phyloP scores from a whole-genome alignment of 2,113 vertebrate species.

The Elaphurus davidianus region DNA sequence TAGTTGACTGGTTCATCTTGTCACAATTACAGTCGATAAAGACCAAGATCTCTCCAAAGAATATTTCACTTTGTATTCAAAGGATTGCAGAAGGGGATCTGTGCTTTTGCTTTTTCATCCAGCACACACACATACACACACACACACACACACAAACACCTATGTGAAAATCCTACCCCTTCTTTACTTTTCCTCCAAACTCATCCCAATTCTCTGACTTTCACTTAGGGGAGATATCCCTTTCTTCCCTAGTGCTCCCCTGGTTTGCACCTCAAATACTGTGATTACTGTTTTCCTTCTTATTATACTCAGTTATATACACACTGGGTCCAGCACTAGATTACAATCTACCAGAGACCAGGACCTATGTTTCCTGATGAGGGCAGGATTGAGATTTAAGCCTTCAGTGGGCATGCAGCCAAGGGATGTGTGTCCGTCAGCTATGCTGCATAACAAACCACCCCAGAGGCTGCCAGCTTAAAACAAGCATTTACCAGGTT shows the following conservation, averaged over 20 bases:
- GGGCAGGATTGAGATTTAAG: not conserved
- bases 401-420: too few relatives aligned
- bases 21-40: not conserved
- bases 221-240: not conserved
- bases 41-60: not conserved
- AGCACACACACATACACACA: not conserved
- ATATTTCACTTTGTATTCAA: not conserved
- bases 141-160: too few relatives aligned
- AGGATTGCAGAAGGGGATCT: too few relatives aligned
- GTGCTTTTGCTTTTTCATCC: not conserved
- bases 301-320: not conserved
- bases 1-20: not conserved
- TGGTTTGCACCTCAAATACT: not conserved
- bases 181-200: not conserved
- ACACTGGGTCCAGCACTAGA: not conserved
- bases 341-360: not conserved
- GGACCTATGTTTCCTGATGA: not conserved
- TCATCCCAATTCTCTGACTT: not conserved
- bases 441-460: not conserved
- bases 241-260: not conserved
- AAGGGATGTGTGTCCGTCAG: not conserved
- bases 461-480: not conserved
- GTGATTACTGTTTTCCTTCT: too few relatives aligned
- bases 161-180: too few relatives aligned
- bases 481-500: not conserved